Evolutionary conservation across 2,888 invertebrate genomes (phyloP).

Genomic region (Cylindroiulus punctatus): DNA sequence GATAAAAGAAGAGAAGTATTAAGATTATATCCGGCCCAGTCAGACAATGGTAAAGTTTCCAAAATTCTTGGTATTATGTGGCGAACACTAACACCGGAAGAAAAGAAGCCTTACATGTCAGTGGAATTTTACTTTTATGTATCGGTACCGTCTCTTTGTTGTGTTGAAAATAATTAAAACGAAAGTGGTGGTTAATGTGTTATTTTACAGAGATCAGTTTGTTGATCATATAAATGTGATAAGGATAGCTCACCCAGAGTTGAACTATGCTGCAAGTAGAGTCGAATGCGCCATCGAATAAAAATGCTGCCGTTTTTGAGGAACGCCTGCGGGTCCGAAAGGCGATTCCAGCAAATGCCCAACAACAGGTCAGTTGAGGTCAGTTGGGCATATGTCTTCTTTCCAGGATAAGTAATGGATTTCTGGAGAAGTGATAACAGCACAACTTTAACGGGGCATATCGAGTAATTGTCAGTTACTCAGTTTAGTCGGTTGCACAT

Average conservation of each 20-base stretch:
- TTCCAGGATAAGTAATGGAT: too few relatives aligned
- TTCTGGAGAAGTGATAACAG: too few relatives aligned
- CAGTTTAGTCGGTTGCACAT: too few relatives aligned
- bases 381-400: too few relatives aligned
- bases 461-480: too few relatives aligned
- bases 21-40: background rate
- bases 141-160: background rate
- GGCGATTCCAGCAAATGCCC: background rate
- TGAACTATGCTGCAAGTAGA: conserved; percentile 54
- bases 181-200: background rate
- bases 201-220: conserved; percentile 42
- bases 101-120: conserved; percentile 49
- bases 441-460: too few relatives aligned
- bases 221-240: conserved; percentile 19
- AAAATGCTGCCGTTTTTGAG: background rate
- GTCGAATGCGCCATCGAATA: background rate
- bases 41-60: conserved; percentile 47
- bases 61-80: conserved; percentile 52
- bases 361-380: background rate
- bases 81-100: conserved; percentile 46
- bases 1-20: conserved; percentile 49
- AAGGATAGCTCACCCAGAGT: conserved; percentile 42
- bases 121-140: background rate
- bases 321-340: conserved; percentile 48
- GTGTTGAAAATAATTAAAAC: background rate